These are phyloP conservation scores for Brachyhypopomus occidentalis DNA, from an alignment of 2,113 vertebrate genomes.

Conservation along the genomic window DNA sequence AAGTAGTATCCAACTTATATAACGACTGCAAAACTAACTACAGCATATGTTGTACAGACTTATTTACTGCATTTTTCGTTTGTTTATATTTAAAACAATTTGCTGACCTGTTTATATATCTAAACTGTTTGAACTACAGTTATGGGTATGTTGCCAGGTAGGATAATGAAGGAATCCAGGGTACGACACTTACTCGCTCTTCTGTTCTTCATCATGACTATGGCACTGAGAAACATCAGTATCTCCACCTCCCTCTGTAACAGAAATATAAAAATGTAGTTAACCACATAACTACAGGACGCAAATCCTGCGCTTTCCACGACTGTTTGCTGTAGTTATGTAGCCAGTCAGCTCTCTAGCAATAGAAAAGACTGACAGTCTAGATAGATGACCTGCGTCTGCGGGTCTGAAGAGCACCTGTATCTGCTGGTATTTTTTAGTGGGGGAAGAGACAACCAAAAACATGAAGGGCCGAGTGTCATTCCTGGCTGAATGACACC, in stretches of 20 bases:
- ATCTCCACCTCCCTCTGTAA: constrained; percentile 94
- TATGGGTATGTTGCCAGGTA: not conserved
- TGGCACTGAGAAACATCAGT: constrained; percentile 97
- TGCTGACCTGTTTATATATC: not conserved
- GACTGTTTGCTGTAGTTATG: not conserved
- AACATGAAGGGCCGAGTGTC: no score
- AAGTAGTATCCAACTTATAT: not conserved
- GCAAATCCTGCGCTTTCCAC: not conserved
- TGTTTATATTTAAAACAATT: not conserved
- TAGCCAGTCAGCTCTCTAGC: no score
- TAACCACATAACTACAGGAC: no score
- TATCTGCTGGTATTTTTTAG: no score
- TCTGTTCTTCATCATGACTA: constrained; percentile 99
- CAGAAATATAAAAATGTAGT: not conserved
- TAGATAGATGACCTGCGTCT: no score
- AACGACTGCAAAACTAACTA: not conserved
- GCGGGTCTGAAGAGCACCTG: no score
- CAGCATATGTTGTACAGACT: not conserved
- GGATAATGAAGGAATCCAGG: not conserved
- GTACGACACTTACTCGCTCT: constrained; percentile 84
- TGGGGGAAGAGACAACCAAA: no score
- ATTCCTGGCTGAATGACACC: no score
- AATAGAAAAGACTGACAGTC: no score
- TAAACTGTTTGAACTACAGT: not conserved
- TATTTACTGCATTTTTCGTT: not conserved